Percentiles rank a stretch among this genome's conserved stretches.
These are phyloP conservation scores for Lepas anatifera DNA, from an alignment of 2,888 invertebrate species.

Conservation along the genomic window DNA sequence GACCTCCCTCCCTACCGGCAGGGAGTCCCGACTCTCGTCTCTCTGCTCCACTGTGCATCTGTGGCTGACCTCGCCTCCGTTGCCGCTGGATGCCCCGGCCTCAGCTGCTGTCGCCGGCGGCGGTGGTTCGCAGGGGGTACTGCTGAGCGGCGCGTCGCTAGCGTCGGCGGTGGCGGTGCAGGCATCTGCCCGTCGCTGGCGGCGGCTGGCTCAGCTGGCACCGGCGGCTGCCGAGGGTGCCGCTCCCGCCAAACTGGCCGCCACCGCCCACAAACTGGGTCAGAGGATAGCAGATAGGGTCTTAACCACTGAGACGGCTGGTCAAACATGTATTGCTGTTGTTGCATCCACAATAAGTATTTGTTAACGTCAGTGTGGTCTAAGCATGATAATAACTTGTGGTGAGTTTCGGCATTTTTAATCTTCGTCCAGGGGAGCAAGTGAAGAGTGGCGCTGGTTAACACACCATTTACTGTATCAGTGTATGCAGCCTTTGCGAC, in stretches of 20 bases:
- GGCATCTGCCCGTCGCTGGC: not conserved
- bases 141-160: not conserved
- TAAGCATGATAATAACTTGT: no score
- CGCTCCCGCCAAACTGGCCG: not conserved
- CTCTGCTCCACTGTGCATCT: not conserved
- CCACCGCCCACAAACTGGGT: not conserved
- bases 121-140: not conserved
- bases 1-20: not conserved
- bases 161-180: not conserved
- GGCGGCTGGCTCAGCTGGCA: constrained; percentile 12
- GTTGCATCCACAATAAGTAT: no score
- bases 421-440: no score
- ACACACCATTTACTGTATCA: no score
- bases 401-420: no score
- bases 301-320: no score
- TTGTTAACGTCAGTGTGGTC: no score
- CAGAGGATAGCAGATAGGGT: no score
- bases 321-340: no score
- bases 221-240: not conserved
- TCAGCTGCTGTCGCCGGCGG: not conserved
- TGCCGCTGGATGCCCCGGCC: not conserved
- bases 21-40: not conserved
- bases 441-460: no score
- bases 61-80: not conserved
- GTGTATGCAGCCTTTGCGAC: no score